A percentile compares a stretch with the other conserved stretches of the same genome.
phyloP scores from a whole-genome alignment of 2,113 vertebrate genomes.

The Caracal caracal region DNA sequence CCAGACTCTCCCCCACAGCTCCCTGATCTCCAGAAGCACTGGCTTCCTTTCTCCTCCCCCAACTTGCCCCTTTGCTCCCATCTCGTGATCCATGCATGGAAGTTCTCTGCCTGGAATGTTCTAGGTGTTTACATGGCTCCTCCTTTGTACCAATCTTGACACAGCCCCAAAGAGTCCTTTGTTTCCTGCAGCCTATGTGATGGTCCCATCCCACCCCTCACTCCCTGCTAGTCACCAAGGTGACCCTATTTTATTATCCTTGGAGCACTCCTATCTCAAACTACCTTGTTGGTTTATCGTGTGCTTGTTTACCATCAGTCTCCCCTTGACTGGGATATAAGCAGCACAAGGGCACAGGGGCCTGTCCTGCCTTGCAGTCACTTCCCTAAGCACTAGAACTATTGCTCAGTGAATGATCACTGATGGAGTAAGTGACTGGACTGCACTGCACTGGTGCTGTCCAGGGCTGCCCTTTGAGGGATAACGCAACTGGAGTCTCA shows the following conservation, averaged over 20 bases:
- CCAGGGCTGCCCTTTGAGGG: too few relatives aligned
- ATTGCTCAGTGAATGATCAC: background rate
- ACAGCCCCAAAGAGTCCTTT: background rate
- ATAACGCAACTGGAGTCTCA: background rate
- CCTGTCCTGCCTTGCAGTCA: background rate
- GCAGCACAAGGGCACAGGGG: background rate
- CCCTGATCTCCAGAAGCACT: background rate
- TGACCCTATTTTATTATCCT: background rate
- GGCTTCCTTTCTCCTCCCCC: background rate
- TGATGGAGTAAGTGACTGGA: background rate
- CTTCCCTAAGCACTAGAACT: background rate
- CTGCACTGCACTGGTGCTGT: background rate
- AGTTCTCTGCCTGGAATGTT: background rate
- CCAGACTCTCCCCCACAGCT: too few relatives aligned
- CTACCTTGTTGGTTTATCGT: background rate
- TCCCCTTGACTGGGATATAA: background rate
- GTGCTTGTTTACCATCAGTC: background rate
- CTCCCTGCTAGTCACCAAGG: background rate
- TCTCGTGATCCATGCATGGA: background rate
- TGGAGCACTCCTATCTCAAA: background rate
- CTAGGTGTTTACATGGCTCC: background rate
- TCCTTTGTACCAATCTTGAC: background rate
- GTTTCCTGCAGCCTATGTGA: background rate
- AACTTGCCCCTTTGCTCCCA: background rate
- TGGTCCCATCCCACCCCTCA: background rate